A percentile compares a stretch with the other conserved stretches of the same genome.
phyloP scores from a whole-genome alignment of 1,140 invertebrate genomes.

The Kradibia gibbosae region DNA sequence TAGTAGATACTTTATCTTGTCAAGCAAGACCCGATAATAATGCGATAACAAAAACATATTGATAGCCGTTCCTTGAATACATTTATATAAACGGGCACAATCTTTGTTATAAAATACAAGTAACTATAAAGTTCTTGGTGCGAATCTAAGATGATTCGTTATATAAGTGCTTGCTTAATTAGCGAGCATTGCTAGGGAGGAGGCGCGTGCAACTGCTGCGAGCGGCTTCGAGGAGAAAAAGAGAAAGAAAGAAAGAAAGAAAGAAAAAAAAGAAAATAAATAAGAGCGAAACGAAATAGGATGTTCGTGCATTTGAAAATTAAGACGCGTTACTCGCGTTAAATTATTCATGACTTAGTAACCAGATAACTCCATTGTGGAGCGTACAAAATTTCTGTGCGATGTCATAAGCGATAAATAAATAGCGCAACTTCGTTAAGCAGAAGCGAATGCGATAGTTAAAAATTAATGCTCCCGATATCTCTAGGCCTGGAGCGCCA shows the following conservation, averaged over 20 bases:
- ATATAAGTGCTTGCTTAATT: background rate
- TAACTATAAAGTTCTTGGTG: background rate
- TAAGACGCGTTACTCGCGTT: background rate
- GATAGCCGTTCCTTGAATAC: background rate
- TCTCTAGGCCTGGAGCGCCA: background rate
- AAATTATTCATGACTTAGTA: background rate
- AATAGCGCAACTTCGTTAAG: background rate
- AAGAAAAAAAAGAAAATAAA: too few relatives aligned
- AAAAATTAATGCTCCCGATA: background rate
- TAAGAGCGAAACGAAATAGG: background rate
- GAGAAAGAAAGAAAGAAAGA: too few relatives aligned
- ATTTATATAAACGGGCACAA: background rate
- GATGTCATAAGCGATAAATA: background rate
- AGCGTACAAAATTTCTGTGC: background rate
- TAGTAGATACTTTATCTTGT: conserved; percentile 25
- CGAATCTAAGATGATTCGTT: background rate
- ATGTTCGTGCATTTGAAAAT: background rate
- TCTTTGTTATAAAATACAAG: background rate
- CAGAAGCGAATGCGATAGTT: background rate
- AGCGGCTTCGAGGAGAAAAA: too few relatives aligned
- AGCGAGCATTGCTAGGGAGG: too few relatives aligned
- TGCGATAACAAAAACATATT: background rate
- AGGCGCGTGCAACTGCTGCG: too few relatives aligned
- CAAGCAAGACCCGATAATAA: background rate
- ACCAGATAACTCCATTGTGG: too few relatives aligned